Conservation (phyloP, 2,113 vertebrate genomes). For the Grus americana region DNA sequence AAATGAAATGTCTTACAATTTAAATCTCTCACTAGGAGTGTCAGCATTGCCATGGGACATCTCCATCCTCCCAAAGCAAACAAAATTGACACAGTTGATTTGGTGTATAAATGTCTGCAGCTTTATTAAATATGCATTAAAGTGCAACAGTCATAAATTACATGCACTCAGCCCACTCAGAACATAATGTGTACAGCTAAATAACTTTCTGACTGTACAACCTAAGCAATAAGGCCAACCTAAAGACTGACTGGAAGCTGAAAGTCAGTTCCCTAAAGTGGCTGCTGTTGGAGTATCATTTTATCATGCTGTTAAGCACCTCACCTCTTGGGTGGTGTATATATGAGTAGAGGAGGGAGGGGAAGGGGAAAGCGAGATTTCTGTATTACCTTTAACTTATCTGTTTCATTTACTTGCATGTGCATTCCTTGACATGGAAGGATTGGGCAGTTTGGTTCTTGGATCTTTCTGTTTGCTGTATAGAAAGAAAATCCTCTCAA, state of each 20-base stretch:
- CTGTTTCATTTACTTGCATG: background rate
- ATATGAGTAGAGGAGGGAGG: background rate
- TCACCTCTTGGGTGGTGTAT: background rate
- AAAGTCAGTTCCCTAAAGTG: slow-evolving; percentile 2
- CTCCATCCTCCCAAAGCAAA: slow-evolving; percentile 70
- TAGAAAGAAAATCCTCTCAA: background rate
- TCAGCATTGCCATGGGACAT: slow-evolving; percentile 59
- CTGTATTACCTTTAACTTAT: slow-evolving; percentile 25
- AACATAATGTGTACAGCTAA: slow-evolving; percentile 69
- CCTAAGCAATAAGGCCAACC: slow-evolving; percentile 55
- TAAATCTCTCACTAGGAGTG: slow-evolving; percentile 48
- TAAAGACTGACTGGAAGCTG: slow-evolving; percentile 45
- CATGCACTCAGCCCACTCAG: slow-evolving; percentile 64
- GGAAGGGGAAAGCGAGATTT: background rate
- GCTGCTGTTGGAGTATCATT: slow-evolving; percentile 9
- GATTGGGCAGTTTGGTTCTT: background rate
- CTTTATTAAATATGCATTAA: slow-evolving; percentile 79
- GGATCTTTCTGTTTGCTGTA: background rate
- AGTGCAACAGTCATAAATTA: slow-evolving; percentile 74
- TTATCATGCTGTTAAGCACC: slow-evolving; percentile 30
- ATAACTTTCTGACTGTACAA: slow-evolving; percentile 71
- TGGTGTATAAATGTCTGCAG: slow-evolving; percentile 71
- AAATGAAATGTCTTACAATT: slow-evolving; percentile 65
- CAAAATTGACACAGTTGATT: slow-evolving; percentile 74
- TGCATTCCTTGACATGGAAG: background rate